These are phyloP conservation scores for Bugula neritina DNA, from an alignment of 2,888 invertebrate species.

Conservation along the genomic window DNA sequence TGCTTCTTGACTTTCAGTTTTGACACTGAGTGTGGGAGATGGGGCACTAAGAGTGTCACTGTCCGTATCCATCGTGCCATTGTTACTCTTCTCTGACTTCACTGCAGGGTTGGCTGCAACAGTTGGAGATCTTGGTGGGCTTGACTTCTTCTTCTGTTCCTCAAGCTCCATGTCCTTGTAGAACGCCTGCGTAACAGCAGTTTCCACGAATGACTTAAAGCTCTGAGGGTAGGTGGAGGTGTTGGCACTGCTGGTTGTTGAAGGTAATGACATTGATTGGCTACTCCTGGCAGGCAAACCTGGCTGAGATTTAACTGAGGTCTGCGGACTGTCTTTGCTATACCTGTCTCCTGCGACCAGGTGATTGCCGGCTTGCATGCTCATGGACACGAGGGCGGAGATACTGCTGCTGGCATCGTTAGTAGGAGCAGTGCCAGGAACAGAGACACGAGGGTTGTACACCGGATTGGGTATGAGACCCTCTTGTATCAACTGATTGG, in stretches of 20 bases:
- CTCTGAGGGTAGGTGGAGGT: conserved; percentile 57
- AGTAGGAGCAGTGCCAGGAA: neutral
- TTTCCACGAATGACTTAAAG: conserved; percentile 51
- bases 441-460: conserved; percentile 52
- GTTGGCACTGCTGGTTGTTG: conserved; percentile 42
- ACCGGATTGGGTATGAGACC: conserved; percentile 54
- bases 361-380: conserved; percentile 13
- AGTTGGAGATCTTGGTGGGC: neutral
- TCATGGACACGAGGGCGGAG: conserved; percentile 2
- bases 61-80: conserved; percentile 41
- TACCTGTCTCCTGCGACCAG: neutral
- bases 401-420: conserved; percentile 1
- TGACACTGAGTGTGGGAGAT: conserved; percentile 43
- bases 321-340: neutral
- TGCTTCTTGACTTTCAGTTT: conserved; percentile 15
- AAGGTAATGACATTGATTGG: conserved; percentile 29
- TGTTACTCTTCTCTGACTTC: neutral
- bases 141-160: conserved; percentile 23
- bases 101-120: neutral
- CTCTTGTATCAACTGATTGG: conserved; percentile 46
- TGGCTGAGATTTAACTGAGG: neutral
- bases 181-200: conserved; percentile 47
- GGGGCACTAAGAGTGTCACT: conserved; percentile 51
- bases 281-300: neutral
- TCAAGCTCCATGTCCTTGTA: conserved; percentile 40